Evolutionary conservation across 2,888 invertebrate species (phyloP), one percentile per base, ranked within the genome.

Genomic region (Diloba caeruleocephala): DNA sequence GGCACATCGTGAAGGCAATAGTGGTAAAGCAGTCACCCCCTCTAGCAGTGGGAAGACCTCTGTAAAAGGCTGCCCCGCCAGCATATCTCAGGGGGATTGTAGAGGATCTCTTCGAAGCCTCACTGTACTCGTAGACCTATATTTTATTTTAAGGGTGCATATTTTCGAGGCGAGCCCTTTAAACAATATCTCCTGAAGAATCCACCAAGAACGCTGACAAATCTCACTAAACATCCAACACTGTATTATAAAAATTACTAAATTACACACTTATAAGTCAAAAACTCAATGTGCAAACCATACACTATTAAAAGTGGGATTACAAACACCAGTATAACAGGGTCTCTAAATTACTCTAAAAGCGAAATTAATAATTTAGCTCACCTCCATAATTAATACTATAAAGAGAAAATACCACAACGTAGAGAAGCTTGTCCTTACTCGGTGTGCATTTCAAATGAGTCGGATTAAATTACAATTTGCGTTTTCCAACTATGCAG

Each of bases 381-480:
- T 43, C 45, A 25, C 53, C 45, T 67, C 13, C 54, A 65, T 76
- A 74, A 76, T 74, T 78, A 76, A 78, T 74, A 50, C 54, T 52
- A 57, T 53, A 45, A 65, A 68, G 60, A 65, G 74, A 61, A 72
- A 76, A 74, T 59, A 52, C 70, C 73, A 45, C 64, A 37, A 28
- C 41, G 49, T 25, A 43, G 12, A 45, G 54, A 32, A 52, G 49
- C 28, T 15, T 42, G 34, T 17, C 32, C 28, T 41, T 29, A n/a
- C 63, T 41, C 50, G 42, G 45, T 39, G 55, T 71, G 71, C 74
- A 78, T 77, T 72, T 60, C 23, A 75, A 75, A 78, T 75, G 62
- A 75, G 67, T 26, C 23, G 46, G 41, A 49, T 57, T 55, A 45
- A 17, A 56, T 53, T 45, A 59, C 38, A 32, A 28, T 23, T 15